These are phyloP conservation scores for Halichoeres trimaculatus DNA, from an alignment of 2,113 vertebrate species.

Conservation along the genomic window DNA sequence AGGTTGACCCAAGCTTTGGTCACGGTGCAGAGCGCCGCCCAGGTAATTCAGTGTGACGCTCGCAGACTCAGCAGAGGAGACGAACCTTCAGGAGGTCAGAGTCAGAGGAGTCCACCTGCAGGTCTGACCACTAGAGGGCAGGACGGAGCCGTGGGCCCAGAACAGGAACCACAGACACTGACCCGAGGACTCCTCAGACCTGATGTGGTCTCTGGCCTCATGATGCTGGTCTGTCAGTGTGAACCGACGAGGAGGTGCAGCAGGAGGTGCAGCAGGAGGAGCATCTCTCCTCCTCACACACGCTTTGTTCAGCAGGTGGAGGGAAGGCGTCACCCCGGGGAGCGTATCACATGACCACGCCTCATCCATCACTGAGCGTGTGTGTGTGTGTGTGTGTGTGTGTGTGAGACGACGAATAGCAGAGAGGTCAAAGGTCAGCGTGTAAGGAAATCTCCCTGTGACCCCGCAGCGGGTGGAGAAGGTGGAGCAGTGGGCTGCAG, in stretches of 20 bases:
- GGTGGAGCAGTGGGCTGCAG: neutral
- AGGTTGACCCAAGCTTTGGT: constrained; percentile 41
- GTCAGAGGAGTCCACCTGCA: neutral
- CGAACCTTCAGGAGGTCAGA: neutral
- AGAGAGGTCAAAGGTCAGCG: constrained; percentile 40
- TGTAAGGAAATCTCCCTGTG: constrained; percentile 59
- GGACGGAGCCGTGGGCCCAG: constrained; percentile 32
- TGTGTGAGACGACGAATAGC: constrained; percentile 7
- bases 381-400: constrained; percentile 41
- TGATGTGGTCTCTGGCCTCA: no score
- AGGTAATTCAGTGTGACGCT: neutral
- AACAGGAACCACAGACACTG: no score
- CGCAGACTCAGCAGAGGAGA: neutral
- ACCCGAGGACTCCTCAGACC: no score
- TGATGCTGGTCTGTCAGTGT: no score
- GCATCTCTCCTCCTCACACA: no score
- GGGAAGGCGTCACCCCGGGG: constrained; percentile 34
- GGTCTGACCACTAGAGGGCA: constrained; percentile 71
- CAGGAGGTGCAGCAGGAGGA: no score
- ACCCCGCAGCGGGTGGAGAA: constrained; percentile 23
- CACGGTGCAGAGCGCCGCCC: neutral
- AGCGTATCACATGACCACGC: constrained; percentile 31
- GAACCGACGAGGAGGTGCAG: no score
- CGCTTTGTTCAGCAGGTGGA: constrained; percentile 5
- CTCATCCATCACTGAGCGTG: constrained; percentile 39